Conservation (phyloP, 2,113 vertebrate species). For the Carettochelys insculpta region DNA sequence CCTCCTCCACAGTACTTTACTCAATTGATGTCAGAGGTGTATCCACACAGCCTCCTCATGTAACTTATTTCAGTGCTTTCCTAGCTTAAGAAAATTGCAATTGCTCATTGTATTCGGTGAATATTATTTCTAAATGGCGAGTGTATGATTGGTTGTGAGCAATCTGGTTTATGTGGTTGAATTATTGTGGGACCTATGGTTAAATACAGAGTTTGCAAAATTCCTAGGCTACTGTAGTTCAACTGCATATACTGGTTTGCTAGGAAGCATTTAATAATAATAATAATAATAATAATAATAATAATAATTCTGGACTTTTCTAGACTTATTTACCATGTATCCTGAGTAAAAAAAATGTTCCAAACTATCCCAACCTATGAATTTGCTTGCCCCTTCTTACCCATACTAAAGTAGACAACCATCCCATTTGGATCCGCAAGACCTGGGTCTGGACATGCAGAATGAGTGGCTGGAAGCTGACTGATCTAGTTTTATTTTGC, state of each 20-base stretch:
- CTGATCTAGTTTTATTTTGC: neutral
- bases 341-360: neutral
- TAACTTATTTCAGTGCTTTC: too few species aligned
- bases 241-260: neutral
- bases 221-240: neutral
- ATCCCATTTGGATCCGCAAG: neutral
- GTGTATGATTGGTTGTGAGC: too few species aligned
- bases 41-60: too few species aligned
- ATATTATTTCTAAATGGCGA: too few species aligned
- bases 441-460: neutral
- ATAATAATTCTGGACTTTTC: neutral
- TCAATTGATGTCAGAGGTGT: neutral
- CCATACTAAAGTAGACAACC: neutral
- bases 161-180: too few species aligned
- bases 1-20: neutral
- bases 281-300: too few species aligned
- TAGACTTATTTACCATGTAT: neutral
- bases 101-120: too few species aligned
- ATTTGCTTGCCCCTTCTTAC: neutral
- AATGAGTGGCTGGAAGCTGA: neutral
- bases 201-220: neutral
- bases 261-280: neutral
- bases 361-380: neutral
- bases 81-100: too few species aligned
- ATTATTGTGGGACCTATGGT: neutral